phyloP scores from a whole-genome alignment of 2,888 invertebrate species.

The Himalopsyche anomala region DNA sequence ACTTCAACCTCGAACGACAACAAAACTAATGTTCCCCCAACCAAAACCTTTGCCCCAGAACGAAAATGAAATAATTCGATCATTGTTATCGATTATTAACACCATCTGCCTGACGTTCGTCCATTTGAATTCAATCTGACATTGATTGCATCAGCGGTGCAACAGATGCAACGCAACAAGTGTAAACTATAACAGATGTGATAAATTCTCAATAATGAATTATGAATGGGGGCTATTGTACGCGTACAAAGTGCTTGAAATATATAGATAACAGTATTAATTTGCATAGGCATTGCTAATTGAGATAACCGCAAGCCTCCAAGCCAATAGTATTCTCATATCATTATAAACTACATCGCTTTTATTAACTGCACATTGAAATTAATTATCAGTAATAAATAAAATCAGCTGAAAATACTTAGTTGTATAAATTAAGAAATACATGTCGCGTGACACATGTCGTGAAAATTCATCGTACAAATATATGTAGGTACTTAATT shows the following conservation, averaged over 20 bases:
- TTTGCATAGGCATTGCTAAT: conserved; percentile 1
- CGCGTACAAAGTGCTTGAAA: conserved; percentile 14
- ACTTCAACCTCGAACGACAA: too few species aligned
- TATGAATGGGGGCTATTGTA: conserved; percentile 27
- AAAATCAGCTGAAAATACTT: too few species aligned
- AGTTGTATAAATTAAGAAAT: too few species aligned
- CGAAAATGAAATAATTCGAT: too few species aligned
- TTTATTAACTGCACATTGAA: not conserved
- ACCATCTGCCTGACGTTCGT: too few species aligned
- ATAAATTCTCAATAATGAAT: not conserved
- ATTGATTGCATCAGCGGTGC: not conserved
- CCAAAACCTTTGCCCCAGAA: too few species aligned
- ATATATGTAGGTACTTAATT: too few species aligned
- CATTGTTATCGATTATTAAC: too few species aligned
- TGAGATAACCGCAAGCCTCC: conserved; percentile 28
- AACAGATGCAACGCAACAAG: conserved; percentile 36
- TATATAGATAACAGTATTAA: not conserved
- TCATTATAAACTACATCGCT: not conserved
- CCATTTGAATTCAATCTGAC: too few species aligned
- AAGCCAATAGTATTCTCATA: not conserved
- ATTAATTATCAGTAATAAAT: not conserved
- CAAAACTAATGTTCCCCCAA: too few species aligned
- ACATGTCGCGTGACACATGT: too few species aligned
- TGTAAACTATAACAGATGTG: conserved; percentile 25
- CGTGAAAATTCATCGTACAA: too few species aligned